Percentiles rank a stretch among this genome's conserved stretches.
Conservation (phyloP, 2,797 vertebrate genomes). For the Phrynocephalus forsythii region DNA sequence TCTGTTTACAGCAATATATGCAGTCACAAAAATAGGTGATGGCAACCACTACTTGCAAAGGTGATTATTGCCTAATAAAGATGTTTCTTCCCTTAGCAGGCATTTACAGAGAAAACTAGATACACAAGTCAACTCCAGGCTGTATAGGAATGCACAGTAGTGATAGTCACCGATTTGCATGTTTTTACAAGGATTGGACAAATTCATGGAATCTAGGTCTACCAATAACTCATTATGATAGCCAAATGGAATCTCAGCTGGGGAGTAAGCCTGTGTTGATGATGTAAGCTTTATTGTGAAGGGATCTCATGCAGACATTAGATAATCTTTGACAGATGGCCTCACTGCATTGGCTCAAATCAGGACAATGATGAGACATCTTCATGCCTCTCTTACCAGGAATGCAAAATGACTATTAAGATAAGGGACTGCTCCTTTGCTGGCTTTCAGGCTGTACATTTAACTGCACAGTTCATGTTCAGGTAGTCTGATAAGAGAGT, state of each 20-base stretch:
- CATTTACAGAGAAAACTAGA: neutral
- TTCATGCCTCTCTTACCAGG: too few species aligned
- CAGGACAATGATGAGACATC: too few species aligned
- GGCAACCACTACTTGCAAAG: neutral
- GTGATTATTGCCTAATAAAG: neutral
- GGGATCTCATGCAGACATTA: neutral
- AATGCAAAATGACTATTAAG: neutral
- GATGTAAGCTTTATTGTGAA: neutral
- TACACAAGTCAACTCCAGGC: neutral
- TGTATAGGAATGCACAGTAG: neutral
- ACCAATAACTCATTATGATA: neutral
- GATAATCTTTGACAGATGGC: too few species aligned
- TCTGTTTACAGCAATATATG: neutral
- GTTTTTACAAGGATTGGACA: neutral
- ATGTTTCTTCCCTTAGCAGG: neutral
- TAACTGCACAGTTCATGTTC: neutral
- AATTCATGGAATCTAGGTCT: neutral
- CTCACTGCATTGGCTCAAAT: too few species aligned
- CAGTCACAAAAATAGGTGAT: neutral
- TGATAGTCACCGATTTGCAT: neutral
- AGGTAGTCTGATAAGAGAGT: neutral
- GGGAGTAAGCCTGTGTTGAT: neutral
- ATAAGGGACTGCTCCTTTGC: neutral
- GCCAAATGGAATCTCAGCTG: neutral
- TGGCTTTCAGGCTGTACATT: neutral